Evolutionary conservation across 2,888 invertebrate species (phyloP), one percentile per base, ranked within the genome.

Genomic region (Tiphia femorata): DNA sequence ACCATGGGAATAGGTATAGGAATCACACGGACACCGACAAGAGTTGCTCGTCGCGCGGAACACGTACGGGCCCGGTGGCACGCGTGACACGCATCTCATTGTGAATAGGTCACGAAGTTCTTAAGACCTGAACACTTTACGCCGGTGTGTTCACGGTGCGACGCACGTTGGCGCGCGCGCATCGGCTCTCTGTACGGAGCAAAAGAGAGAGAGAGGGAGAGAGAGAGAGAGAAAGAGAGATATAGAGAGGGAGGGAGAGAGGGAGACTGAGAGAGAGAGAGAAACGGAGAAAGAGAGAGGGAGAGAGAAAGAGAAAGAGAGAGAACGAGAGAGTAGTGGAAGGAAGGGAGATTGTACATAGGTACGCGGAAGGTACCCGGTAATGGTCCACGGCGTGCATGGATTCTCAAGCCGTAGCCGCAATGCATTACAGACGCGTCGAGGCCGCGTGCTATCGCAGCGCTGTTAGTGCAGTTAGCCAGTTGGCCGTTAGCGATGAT

Each of bases 401-500:
- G 49, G 37, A 37, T 49, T 58, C 29, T 29, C 21, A 50, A 55
- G 38, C 20, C 33, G 35, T 30, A 25, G 27, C 35, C 42, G 49
- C 41, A 38, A 46, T 47, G 57, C 51, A 49, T 55, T 58, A 56
- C 42, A 49, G n/a, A n/a, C n/a, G 54, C 52, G 48, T 44, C 51
- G n/a, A n/a, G n/a, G n/a, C 49, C 52, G 38, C 57, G 46, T 33
- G 50, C 54, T 58, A 58, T 63, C 58, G 57, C 46, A n/a, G n/a
- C 30, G 44, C 48, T 41, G 46, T 52, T 52, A 52, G 41, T 49
- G 52, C 47, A 38, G 58, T 62, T 58, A 48, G 41, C 47, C 48
- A 43, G 38, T 52, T 47, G 38, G 53, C 59, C 46, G 70, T 70
- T 70, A 67, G 55, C 60, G 57, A 61, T 70, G 67, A 70, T 70